Percentiles rank a stretch among this genome's conserved stretches.
These are phyloP conservation scores for Ammodytes marinus DNA, from an alignment of 2,113 vertebrate species.

Conservation along the genomic window DNA sequence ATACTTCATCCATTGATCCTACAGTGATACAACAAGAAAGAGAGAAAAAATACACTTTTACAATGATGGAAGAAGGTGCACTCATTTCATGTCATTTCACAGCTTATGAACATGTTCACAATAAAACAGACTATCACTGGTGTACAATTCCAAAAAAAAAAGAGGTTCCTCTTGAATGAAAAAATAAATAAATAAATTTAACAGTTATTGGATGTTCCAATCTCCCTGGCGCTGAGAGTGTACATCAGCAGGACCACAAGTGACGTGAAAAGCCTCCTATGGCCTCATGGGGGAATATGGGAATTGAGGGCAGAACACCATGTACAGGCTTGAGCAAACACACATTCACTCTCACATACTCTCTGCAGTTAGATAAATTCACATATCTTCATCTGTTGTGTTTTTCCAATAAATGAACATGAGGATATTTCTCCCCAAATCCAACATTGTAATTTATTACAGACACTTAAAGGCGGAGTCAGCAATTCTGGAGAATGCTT, in stretches of 20 bases:
- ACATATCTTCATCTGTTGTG: neutral
- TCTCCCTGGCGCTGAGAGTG: slow-evolving; percentile 28
- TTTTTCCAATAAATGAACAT: neutral
- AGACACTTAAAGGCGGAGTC: neutral
- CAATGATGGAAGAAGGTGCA: neutral
- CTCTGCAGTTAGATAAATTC: slow-evolving; percentile 12
- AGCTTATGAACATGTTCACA: neutral
- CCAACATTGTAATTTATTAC: neutral
- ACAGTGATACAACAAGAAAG: neutral
- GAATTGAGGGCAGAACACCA: slow-evolving; percentile 55
- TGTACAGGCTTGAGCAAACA: neutral
- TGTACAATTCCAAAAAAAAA: slow-evolving; percentile 10
- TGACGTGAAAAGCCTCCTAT: slow-evolving; percentile 46
- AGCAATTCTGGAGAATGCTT: no score
- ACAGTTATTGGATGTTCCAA: neutral
- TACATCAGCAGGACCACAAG: slow-evolving; percentile 43
- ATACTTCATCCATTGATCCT: slow-evolving; percentile 96
- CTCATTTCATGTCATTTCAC: neutral
- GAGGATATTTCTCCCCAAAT: neutral
- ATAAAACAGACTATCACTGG: neutral
- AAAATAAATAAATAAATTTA: slow-evolving; percentile 12
- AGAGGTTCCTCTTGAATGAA: slow-evolving; percentile 21
- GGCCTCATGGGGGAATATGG: slow-evolving; percentile 45
- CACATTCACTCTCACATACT: neutral
- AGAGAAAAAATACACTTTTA: neutral